These are phyloP conservation scores for Rhinatrema bivittatum DNA, from an alignment of 2,797 vertebrate genomes.

Conservation along the genomic window DNA sequence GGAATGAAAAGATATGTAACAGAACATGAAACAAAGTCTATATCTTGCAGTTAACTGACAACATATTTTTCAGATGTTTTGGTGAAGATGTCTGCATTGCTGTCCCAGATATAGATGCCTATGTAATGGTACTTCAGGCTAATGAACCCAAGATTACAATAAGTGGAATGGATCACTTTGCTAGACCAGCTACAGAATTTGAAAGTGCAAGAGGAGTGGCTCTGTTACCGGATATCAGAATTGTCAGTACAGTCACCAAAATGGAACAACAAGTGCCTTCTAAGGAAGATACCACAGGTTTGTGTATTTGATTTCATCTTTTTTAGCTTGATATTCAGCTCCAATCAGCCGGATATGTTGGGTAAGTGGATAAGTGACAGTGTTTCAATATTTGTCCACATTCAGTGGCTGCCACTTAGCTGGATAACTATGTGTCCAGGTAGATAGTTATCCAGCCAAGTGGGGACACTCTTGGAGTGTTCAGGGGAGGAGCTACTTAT, in stretches of 20 bases:
- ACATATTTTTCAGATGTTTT: slow-evolving; percentile 76
- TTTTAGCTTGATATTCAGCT: too few species aligned
- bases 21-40: neutral
- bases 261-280: slow-evolving; percentile 47
- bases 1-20: too few species aligned
- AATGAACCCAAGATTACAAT: slow-evolving; percentile 88
- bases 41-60: slow-evolving; percentile 23
- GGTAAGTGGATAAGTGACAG: too few species aligned
- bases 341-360: too few species aligned
- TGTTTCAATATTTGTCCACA: too few species aligned
- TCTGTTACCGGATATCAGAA: slow-evolving; percentile 83
- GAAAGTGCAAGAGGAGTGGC: slow-evolving; percentile 58
- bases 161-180: slow-evolving; percentile 76
- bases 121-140: slow-evolving; percentile 89
- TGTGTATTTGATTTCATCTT: slow-evolving; percentile 15
- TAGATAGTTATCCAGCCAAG: too few species aligned
- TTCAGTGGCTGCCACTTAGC: too few species aligned
- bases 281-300: slow-evolving; percentile 50
- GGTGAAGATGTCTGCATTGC: slow-evolving; percentile 91
- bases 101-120: slow-evolving; percentile 81
- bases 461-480: too few species aligned
- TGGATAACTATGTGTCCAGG: too few species aligned
- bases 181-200: slow-evolving; percentile 69
- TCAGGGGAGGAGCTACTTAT: too few species aligned
- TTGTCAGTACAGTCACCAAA: slow-evolving; percentile 79